A percentile compares a stretch with the other conserved stretches of the same genome.
phyloP scores from a whole-genome alignment of 1,140 invertebrate genomes.

The Macrobrachium nipponense region DNA sequence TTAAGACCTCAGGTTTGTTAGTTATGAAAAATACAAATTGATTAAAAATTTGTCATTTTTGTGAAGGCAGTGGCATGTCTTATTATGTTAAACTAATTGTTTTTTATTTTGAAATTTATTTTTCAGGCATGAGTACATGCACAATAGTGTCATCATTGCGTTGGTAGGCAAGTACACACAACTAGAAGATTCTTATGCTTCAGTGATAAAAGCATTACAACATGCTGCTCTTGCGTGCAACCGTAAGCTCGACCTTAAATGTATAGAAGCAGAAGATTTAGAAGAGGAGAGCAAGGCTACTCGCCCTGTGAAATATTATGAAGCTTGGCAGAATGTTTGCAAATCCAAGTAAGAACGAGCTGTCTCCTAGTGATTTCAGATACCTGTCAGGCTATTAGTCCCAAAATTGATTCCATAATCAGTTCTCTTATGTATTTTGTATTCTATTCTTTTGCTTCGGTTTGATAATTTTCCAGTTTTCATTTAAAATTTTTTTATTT shows the following conservation, averaged over 20 bases:
- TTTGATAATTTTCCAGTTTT: too few relatives aligned
- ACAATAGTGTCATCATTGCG: conserved; percentile 88
- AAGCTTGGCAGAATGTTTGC: conserved; percentile 93
- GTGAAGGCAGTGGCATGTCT: too few relatives aligned
- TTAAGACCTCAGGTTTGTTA: too few relatives aligned
- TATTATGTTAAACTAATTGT: background rate
- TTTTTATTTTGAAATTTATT: conserved; percentile 42
- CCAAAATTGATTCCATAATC: too few relatives aligned
- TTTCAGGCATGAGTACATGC: conserved; percentile 79
- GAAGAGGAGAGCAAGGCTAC: conserved; percentile 79
- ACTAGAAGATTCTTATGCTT: conserved; percentile 95
- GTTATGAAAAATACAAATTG: too few relatives aligned
- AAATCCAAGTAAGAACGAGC: conserved; percentile 79
- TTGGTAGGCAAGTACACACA: conserved; percentile 99
- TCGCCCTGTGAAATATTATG: conserved; percentile 87
- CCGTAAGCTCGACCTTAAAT: conserved; percentile 83
- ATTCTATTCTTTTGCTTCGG: too few relatives aligned
- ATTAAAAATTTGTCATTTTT: too few relatives aligned
- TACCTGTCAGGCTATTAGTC: too few relatives aligned
- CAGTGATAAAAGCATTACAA: conserved; percentile 93
- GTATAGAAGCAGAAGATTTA: conserved; percentile 79
- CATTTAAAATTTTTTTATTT: too few relatives aligned
- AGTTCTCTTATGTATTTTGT: too few relatives aligned
- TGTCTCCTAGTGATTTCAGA: too few relatives aligned
- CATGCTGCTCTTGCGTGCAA: conserved; percentile 89